These are phyloP conservation scores for Thysanoteuthis rhombus DNA, from an alignment of 2,888 invertebrate genomes.

Conservation along the genomic window DNA sequence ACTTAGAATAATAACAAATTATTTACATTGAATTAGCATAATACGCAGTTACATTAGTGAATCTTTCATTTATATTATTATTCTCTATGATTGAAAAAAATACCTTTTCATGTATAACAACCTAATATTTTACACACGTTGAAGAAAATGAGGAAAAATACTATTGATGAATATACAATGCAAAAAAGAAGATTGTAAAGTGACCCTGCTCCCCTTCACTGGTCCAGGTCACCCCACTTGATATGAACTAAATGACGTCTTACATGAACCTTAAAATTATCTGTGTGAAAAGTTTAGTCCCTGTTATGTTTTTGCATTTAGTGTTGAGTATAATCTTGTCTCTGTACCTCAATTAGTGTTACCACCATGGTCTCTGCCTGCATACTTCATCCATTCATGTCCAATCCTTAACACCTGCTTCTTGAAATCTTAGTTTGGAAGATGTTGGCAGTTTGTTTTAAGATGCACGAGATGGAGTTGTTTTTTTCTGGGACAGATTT, in stretches of 20 bases:
- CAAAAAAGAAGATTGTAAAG: too few relatives aligned
- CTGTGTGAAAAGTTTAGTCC: not conserved
- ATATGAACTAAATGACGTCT: not conserved
- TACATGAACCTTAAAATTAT: not conserved
- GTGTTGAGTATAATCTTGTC: not conserved
- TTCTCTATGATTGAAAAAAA: too few relatives aligned
- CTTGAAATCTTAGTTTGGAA: not conserved
- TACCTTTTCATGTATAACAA: too few relatives aligned
- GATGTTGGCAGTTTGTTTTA: not conserved
- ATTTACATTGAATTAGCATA: too few relatives aligned
- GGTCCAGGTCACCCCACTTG: not conserved
- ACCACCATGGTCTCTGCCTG: not conserved
- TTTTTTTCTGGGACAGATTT: not conserved
- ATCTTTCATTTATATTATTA: too few relatives aligned
- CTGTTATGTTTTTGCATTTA: not conserved
- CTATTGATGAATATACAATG: too few relatives aligned
- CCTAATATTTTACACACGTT: too few relatives aligned
- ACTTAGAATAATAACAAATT: too few relatives aligned
- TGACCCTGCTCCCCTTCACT: not conserved
- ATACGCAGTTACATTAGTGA: too few relatives aligned
- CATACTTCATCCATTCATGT: not conserved
- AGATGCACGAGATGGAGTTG: not conserved
- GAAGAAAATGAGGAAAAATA: too few relatives aligned
- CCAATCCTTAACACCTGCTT: not conserved
- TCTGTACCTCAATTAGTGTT: not conserved